Percentiles rank a stretch among this genome's conserved stretches.
These are phyloP conservation scores for Himalopsyche japonica DNA, from an alignment of 2,888 invertebrate genomes.

Conservation along the genomic window DNA sequence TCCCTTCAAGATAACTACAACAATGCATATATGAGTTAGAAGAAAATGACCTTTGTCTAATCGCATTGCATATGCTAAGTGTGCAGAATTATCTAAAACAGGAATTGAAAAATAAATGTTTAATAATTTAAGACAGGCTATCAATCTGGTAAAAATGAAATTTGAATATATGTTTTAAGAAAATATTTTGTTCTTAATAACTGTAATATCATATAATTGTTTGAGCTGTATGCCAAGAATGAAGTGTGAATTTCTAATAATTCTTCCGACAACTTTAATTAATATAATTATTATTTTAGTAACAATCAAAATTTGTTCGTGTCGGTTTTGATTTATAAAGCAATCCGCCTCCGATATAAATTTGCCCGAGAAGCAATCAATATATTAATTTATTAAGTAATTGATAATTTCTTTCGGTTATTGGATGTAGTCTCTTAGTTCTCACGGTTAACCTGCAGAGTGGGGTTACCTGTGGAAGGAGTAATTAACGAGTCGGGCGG, in stretches of 20 bases:
- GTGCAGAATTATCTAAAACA: no score
- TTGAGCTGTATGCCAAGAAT: background rate
- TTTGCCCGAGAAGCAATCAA: background rate
- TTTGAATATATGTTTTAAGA: no score
- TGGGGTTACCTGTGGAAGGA: slow-evolving; percentile 39
- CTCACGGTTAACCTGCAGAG: background rate
- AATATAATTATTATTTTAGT: background rate
- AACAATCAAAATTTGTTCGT: background rate
- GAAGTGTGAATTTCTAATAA: background rate
- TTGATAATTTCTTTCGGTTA: slow-evolving; percentile 39
- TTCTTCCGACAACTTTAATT: background rate
- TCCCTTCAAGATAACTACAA: no score
- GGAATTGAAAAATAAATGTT: no score
- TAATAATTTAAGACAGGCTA: no score
- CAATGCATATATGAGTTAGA: no score
- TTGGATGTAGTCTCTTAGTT: background rate
- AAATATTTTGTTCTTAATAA: no score
- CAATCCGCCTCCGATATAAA: background rate
- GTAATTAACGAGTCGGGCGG: slow-evolving; percentile 46
- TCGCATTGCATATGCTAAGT: no score
- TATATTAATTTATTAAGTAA: slow-evolving; percentile 46
- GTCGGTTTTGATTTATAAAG: background rate
- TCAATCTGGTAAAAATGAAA: no score
- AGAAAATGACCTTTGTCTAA: no score
- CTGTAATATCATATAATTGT: no score